Evolutionary conservation across 2,113 vertebrate genomes (phyloP).

Genomic region (Nothoprocta pentlandii): DNA sequence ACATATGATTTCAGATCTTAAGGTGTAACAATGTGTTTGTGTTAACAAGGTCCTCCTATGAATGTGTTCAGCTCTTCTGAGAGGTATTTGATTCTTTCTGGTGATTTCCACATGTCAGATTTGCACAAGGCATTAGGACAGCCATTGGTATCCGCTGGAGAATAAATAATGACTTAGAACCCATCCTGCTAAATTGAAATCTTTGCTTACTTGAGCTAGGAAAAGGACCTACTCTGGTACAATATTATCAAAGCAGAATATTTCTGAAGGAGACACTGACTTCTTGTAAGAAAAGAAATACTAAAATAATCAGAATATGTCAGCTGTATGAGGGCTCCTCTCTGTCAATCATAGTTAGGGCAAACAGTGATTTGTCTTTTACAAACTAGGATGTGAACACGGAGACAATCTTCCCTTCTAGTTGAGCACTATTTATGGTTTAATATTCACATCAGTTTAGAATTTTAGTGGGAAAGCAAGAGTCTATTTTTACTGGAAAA

Average conservation of each 20-base stretch:
- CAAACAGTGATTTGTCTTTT: background rate
- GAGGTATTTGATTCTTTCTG: constrained; percentile 30
- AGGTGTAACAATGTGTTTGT: constrained; percentile 30
- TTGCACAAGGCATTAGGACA: constrained; percentile 38
- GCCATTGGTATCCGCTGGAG: constrained; percentile 6
- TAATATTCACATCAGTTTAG: background rate
- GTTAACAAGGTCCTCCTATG: constrained; percentile 65
- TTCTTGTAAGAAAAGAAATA: background rate
- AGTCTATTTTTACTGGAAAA: constrained; percentile 32
- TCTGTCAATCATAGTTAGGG: background rate
- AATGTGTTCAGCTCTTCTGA: constrained; percentile 56
- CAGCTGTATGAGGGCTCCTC: background rate
- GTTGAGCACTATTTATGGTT: background rate
- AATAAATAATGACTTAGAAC: constrained; percentile 34
- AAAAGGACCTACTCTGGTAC: background rate
- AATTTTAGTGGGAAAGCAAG: constrained; percentile 10
- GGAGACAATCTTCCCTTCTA: background rate
- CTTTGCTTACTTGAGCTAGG: background rate
- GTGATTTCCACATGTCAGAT: constrained; percentile 29
- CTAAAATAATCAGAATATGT: background rate
- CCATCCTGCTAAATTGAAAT: background rate
- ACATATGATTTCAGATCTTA: constrained; percentile 66
- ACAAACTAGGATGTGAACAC: background rate
- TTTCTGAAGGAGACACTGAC: background rate
- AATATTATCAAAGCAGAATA: background rate